Evolutionary conservation across 2,797 vertebrate genomes (phyloP).

Genomic region (Ataeniobius toweri): DNA sequence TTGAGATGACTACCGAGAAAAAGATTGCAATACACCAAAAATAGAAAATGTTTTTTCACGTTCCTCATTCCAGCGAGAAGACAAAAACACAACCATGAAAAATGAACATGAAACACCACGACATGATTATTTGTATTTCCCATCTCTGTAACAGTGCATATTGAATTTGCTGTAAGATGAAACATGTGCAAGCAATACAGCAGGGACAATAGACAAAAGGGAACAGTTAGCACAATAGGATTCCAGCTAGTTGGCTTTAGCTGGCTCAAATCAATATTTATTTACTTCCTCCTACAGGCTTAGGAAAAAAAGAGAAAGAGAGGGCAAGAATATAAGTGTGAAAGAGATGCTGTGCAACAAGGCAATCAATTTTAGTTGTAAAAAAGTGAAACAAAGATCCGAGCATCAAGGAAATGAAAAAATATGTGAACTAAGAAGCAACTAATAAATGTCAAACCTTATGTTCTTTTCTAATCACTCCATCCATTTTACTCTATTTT

Average conservation of each 20-base stretch:
- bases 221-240: constrained; percentile 58
- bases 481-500: constrained; percentile 65
- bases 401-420: constrained; percentile 64
- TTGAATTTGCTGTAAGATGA: constrained; percentile 28
- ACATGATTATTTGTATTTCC: constrained; percentile 17
- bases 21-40: too few species aligned
- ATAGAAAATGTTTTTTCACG: background rate
- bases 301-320: constrained; percentile 45
- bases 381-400: constrained; percentile 48
- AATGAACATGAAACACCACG: background rate
- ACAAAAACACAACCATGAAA: background rate
- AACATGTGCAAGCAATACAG: constrained; percentile 35
- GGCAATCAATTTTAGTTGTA: constrained; percentile 69
- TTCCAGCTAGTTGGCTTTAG: constrained; percentile 58
- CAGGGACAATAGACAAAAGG: constrained; percentile 45
- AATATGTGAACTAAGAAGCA: constrained; percentile 68
- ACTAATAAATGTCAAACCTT: constrained; percentile 69
- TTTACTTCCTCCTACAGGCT: constrained; percentile 72
- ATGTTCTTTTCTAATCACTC: constrained; percentile 68
- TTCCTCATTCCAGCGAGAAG: background rate
- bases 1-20: background rate
- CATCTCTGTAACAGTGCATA: constrained; percentile 27
- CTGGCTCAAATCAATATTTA: constrained; percentile 74
- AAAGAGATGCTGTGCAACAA: constrained; percentile 68
- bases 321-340: constrained; percentile 33